Evolutionary conservation across 2,113 vertebrate species (phyloP).

Genomic region (Stigmatopora nigra): DNA sequence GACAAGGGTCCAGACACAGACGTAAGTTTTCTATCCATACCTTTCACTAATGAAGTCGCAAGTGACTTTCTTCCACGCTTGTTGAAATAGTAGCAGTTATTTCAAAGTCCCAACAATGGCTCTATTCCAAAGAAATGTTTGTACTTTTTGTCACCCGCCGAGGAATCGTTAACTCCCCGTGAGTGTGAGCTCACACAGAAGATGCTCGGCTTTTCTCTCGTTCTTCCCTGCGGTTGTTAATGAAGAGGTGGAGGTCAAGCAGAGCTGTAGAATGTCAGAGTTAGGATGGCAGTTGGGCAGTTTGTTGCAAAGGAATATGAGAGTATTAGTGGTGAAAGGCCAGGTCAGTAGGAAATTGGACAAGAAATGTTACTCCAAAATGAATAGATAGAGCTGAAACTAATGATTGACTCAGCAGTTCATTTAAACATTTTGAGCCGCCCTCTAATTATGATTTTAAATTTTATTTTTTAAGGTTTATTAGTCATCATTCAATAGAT

Average conservation of each 20-base stretch:
- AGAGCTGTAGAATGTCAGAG: background rate
- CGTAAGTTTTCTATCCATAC: slow-evolving; percentile 72
- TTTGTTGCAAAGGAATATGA: background rate
- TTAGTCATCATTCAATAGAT: background rate
- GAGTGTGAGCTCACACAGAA: slow-evolving; percentile 10
- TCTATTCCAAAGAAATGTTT: background rate
- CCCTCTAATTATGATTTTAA: no score
- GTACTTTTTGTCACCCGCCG: background rate
- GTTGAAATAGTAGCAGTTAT: background rate
- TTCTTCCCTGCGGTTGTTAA: slow-evolving; percentile 12
- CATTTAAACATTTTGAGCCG: background rate
- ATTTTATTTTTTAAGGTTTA: no score
- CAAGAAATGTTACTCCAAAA: background rate
- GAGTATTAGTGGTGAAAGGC: background rate
- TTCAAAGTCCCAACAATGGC: background rate
- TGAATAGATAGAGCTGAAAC: no score
- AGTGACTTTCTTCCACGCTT: background rate
- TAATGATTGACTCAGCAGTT: no score
- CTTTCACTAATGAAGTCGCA: background rate
- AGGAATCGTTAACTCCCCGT: background rate
- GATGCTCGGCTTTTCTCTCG: slow-evolving; percentile 12
- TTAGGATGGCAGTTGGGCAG: background rate
- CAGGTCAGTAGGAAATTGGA: background rate
- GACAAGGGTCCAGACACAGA: slow-evolving; percentile 90
- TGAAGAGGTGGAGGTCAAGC: slow-evolving; percentile 29